These are phyloP conservation scores for Cheilosia vulpina DNA, from an alignment of 2,888 invertebrate species.

Conservation along the genomic window DNA sequence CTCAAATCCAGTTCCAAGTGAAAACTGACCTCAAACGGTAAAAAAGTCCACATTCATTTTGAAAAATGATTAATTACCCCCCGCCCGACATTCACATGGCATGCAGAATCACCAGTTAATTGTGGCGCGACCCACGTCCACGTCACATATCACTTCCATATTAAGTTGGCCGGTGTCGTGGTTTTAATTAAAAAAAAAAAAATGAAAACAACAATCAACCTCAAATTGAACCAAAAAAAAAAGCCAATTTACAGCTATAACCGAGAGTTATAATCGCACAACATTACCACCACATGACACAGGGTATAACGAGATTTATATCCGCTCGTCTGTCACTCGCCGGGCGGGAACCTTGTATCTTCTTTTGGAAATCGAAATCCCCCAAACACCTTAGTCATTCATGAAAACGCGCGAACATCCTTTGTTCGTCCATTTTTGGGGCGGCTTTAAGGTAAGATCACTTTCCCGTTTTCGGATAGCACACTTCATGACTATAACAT, in stretches of 20 bases:
- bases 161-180: constrained; percentile 41
- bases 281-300: constrained; percentile 45
- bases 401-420: constrained; percentile 39
- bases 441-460: constrained; percentile 52
- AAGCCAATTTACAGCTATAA: constrained; percentile 58
- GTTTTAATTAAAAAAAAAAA: constrained; percentile 50
- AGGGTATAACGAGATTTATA: constrained; percentile 45
- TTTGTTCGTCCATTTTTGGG: constrained; percentile 55
- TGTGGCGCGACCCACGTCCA: constrained; percentile 42
- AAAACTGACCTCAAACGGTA: constrained; percentile 62
- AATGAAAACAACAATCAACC: not conserved
- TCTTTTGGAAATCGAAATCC: constrained; percentile 59
- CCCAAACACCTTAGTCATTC: constrained; percentile 60
- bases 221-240: constrained; percentile 9
- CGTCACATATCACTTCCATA: constrained; percentile 12
- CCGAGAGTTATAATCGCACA: constrained; percentile 52
- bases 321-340: constrained; percentile 56
- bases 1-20: constrained; percentile 4
- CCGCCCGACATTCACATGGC: constrained; percentile 38
- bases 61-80: constrained; percentile 59
- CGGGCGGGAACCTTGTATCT: constrained; percentile 43
- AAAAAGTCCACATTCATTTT: constrained; percentile 35
- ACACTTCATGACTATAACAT: not conserved
- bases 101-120: constrained; percentile 69
- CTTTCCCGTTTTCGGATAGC: constrained; percentile 69